Percentiles rank a stretch among this genome's conserved stretches.
These are phyloP conservation scores for Diuraphis noxia DNA, from an alignment of 1,140 invertebrate species.

Conservation along the genomic window DNA sequence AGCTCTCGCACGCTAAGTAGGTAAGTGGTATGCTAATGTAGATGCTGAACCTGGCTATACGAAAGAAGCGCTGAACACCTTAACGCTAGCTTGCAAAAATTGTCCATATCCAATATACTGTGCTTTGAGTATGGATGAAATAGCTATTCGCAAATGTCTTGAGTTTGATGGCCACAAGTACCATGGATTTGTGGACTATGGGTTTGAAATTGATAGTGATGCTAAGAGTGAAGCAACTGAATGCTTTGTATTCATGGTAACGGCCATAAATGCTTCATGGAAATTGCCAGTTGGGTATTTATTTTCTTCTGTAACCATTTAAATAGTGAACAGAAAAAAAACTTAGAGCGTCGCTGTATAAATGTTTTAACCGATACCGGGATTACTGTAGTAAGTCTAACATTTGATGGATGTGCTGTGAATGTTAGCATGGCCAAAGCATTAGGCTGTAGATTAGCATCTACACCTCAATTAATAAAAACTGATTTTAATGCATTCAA, in stretches of 20 bases:
- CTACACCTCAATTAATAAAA: neutral
- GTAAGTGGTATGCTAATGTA: neutral
- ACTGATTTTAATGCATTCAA: neutral
- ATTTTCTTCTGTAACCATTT: neutral
- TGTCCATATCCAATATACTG: neutral
- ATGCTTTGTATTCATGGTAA: neutral
- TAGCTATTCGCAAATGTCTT: neutral
- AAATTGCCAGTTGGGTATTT: neutral
- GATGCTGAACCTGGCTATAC: neutral
- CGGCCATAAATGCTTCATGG: neutral
- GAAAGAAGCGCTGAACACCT: neutral
- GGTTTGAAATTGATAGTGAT: neutral
- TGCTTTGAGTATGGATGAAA: neutral
- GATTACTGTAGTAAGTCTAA: neutral
- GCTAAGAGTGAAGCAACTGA: neutral
- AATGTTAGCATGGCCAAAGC: neutral
- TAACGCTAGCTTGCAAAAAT: neutral
- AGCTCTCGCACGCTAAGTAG: neutral
- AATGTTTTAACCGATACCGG: neutral
- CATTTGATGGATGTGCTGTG: neutral
- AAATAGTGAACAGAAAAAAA: neutral
- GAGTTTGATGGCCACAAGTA: neutral
- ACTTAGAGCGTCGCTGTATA: neutral
- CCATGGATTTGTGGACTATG: neutral
- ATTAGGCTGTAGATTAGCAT: neutral